Conservation (phyloP, 2,888 invertebrate genomes). For the Dusona sp. region DNA sequence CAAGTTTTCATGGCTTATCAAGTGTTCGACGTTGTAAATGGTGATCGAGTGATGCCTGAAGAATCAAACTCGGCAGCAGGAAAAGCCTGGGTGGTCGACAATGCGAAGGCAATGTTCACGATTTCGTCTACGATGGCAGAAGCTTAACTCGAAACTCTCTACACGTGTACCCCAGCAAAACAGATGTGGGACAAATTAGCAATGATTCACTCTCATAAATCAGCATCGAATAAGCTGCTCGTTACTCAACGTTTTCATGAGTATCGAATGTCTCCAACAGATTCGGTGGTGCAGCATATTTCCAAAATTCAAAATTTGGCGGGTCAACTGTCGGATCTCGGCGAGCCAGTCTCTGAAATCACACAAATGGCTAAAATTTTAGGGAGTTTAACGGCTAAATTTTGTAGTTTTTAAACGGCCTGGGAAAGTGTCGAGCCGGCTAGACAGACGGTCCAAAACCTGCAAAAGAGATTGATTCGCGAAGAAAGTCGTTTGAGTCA, state of each 20-base stretch:
- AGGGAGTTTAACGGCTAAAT: slow-evolving; percentile 68
- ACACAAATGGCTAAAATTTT: slow-evolving; percentile 71
- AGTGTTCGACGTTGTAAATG: neutral
- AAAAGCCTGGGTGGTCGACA: slow-evolving; percentile 1
- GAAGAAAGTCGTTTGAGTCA: slow-evolving; percentile 64
- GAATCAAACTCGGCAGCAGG: neutral
- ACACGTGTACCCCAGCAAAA: neutral
- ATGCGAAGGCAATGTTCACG: slow-evolving; percentile 11
- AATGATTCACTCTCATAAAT: neutral
- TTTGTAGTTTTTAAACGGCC: slow-evolving; percentile 65
- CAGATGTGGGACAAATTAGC: slow-evolving; percentile 13
- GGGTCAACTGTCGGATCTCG: neutral
- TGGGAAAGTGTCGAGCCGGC: slow-evolving; percentile 66
- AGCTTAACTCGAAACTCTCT: slow-evolving; percentile 12
- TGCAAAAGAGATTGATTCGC: slow-evolving; percentile 66
- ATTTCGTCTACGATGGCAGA: slow-evolving; percentile 11
- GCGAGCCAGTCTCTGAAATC: slow-evolving; percentile 26
- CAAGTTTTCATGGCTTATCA: slow-evolving; percentile 2
- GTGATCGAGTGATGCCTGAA: neutral
- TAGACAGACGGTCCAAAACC: slow-evolving; percentile 65
- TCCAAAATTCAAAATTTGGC: slow-evolving; percentile 15
- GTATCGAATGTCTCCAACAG: neutral
- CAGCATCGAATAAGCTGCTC: neutral
- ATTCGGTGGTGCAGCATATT: neutral
- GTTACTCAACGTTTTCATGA: slow-evolving; percentile 15